phyloP scores from a whole-genome alignment of 2,888 invertebrate genomes.

The Drosophila siamana region DNA sequence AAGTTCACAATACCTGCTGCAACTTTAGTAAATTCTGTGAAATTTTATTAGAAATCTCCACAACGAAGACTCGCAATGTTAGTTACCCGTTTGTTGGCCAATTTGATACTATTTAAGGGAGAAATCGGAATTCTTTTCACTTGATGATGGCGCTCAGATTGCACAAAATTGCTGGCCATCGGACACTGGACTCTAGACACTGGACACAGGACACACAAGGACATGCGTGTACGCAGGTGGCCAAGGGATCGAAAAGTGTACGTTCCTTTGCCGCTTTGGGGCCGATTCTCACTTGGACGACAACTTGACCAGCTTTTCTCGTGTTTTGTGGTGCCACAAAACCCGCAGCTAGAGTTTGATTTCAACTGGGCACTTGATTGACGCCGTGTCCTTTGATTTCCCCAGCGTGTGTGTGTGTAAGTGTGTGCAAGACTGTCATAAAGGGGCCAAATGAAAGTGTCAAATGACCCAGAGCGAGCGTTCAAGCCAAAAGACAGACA shows the following conservation, averaged over 20 bases:
- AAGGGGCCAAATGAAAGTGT: slow-evolving; percentile 45
- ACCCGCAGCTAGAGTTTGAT: slow-evolving; percentile 41
- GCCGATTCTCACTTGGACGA: slow-evolving; percentile 24
- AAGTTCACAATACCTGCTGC: not conserved
- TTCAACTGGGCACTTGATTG: slow-evolving; percentile 21
- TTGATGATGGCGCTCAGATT: slow-evolving; percentile 53
- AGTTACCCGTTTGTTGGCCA: slow-evolving; percentile 26
- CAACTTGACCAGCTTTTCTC: slow-evolving; percentile 4
- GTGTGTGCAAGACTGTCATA: slow-evolving; percentile 34
- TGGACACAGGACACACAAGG: not conserved
- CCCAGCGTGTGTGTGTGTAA: slow-evolving; percentile 23
- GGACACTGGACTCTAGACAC: not conserved
- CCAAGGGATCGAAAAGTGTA: slow-evolving; percentile 11
- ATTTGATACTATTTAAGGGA: slow-evolving; percentile 77
- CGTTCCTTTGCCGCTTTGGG: slow-evolving; percentile 30
- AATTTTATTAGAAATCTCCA: not conserved
- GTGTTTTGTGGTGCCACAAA: slow-evolving; percentile 6
- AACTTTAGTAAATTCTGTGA: not conserved
- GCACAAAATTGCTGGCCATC: slow-evolving; percentile 6
- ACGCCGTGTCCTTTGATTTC: slow-evolving; percentile 54
- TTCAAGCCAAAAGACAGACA: slow-evolving; percentile 10
- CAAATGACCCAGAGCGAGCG: slow-evolving; percentile 47
- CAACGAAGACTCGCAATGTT: not conserved
- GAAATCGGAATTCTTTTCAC: slow-evolving; percentile 84
- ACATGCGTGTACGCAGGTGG: slow-evolving; percentile 13